These are phyloP conservation scores for Alsophila aescularia DNA, from an alignment of 2,888 invertebrate genomes.

Conservation along the genomic window DNA sequence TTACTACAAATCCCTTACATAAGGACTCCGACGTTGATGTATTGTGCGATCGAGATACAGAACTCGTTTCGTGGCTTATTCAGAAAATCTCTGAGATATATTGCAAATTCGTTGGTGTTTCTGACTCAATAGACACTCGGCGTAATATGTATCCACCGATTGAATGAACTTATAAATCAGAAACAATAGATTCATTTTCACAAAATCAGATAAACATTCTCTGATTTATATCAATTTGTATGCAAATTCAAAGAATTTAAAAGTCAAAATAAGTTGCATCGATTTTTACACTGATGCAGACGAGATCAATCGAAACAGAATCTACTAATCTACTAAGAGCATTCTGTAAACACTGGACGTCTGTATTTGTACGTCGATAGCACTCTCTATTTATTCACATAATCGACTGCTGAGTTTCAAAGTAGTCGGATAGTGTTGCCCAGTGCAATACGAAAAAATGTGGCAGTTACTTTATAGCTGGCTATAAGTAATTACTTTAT, in stretches of 20 bases:
- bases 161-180: too few species aligned
- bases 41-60: constrained; percentile 49
- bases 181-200: not conserved
- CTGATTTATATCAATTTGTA: not conserved
- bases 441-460: constrained; percentile 6
- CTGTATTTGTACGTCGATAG: constrained; percentile 25
- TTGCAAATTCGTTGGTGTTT: constrained; percentile 19
- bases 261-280: not conserved
- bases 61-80: constrained; percentile 35
- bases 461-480: too few species aligned
- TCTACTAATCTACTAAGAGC: constrained; percentile 23
- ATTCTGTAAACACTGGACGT: constrained; percentile 19
- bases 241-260: not conserved
- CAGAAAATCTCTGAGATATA: constrained; percentile 26
- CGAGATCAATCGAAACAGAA: not conserved
- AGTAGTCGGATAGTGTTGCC: constrained; percentile 7
- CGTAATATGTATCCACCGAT: too few species aligned
- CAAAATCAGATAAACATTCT: too few species aligned
- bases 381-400: constrained; percentile 31
- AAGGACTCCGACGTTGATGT: constrained; percentile 55
- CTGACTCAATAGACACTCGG: not conserved
- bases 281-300: too few species aligned
- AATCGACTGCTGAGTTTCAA: constrained; percentile 19
- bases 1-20: constrained; percentile 43
- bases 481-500: too few species aligned